Evolutionary conservation across 2,113 vertebrate species (phyloP).

Genomic region (Ceratotherium simum): DNA sequence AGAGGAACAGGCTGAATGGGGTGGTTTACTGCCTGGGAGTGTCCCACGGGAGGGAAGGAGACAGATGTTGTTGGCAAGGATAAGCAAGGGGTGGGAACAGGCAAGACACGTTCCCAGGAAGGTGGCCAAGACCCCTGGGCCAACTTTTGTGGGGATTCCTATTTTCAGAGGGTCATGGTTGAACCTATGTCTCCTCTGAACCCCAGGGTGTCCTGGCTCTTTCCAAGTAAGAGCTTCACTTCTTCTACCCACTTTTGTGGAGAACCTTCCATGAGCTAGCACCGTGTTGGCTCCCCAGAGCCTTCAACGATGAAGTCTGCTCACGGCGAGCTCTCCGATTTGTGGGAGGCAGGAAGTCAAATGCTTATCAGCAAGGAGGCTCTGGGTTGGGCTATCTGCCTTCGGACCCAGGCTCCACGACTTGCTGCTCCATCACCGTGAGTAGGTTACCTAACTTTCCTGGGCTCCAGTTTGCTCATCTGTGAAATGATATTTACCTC

Average conservation of each 20-base stretch:
- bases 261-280: not conserved
- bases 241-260: not conserved
- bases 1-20: not conserved
- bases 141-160: not conserved
- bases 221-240: not conserved
- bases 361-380: not conserved
- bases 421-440: not conserved
- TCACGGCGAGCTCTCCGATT: not conserved
- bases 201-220: not conserved
- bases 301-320: not conserved
- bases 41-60: not conserved
- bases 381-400: not conserved
- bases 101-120: not conserved
- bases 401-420: not conserved
- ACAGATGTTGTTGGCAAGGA: not conserved
- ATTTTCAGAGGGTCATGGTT: not conserved
- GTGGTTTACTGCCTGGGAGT: not conserved
- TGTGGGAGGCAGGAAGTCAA: not conserved
- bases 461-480: not conserved
- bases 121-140: not conserved
- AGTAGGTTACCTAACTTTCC: not conserved
- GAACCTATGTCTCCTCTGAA: not conserved
- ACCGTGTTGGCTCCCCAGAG: not conserved
- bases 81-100: not conserved
- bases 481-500: slow-evolving; percentile 57